These are phyloP conservation scores for Autographa pulchrina DNA, from an alignment of 2,888 invertebrate genomes.

Conservation along the genomic window DNA sequence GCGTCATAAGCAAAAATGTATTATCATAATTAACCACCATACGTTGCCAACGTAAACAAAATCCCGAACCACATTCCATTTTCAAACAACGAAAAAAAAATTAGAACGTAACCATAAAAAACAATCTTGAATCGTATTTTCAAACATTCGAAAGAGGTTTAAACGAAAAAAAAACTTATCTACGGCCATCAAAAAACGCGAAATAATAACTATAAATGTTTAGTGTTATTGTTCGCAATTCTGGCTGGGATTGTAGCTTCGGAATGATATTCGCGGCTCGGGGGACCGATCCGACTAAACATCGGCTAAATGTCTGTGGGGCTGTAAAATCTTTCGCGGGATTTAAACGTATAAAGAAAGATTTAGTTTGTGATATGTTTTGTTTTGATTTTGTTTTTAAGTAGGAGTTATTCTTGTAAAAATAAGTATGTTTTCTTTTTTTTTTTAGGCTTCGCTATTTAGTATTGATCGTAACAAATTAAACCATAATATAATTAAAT, in stretches of 20 bases:
- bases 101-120: constrained; percentile 36
- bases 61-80: neutral
- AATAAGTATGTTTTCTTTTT: no score
- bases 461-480: no score
- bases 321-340: constrained; percentile 48
- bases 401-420: no score
- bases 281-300: constrained; percentile 57
- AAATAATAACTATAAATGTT: constrained; percentile 55
- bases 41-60: constrained; percentile 12
- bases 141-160: constrained; percentile 38
- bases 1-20: no score
- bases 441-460: no score
- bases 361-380: neutral
- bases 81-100: constrained; percentile 19
- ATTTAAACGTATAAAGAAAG: constrained; percentile 31
- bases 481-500: no score
- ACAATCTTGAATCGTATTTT: constrained; percentile 46
- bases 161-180: constrained; percentile 42
- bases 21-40: neutral
- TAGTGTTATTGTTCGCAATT: constrained; percentile 54
- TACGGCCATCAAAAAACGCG: constrained; percentile 37
- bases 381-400: neutral
- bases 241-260: constrained; percentile 37
- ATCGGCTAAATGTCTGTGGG: constrained; percentile 56
- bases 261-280: constrained; percentile 54